These are phyloP conservation scores for western clawed frog (Xenopus tropicalis) DNA, from an alignment of 2,113 vertebrate species.

Conservation along the genomic window DNA sequence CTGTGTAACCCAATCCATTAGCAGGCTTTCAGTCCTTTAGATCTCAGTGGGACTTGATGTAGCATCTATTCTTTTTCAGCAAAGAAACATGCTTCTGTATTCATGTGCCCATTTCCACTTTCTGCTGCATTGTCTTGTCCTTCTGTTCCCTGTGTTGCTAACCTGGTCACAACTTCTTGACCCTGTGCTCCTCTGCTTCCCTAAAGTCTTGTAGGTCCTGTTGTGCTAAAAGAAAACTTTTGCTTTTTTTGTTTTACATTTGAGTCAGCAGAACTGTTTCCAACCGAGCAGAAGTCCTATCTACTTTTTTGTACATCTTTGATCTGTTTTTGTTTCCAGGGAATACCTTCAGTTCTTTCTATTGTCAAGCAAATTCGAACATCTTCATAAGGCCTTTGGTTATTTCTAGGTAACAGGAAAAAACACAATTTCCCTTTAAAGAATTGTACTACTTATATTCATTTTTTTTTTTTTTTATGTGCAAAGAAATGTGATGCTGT, in stretches of 20 bases:
- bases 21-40: conserved; percentile 64
- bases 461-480: no score
- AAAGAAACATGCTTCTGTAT: conserved; percentile 82
- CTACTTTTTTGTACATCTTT: conserved; percentile 6
- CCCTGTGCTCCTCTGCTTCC: conserved; percentile 63
- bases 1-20: conserved; percentile 85
- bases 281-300: conserved; percentile 50
- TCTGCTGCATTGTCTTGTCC: conserved; percentile 78
- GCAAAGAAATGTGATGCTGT: no score
- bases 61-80: conserved; percentile 78
- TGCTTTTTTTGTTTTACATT: conserved; percentile 53
- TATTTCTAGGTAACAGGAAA: not conserved
- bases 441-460: no score
- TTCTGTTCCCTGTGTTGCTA: conserved; percentile 74
- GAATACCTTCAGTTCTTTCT: not conserved
- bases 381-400: not conserved
- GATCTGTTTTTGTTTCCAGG: not conserved
- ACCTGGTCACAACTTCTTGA: conserved; percentile 80
- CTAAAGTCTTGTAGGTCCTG: conserved; percentile 49
- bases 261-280: conserved; percentile 50
- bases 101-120: conserved; percentile 78
- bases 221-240: conserved; percentile 49
- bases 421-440: no score
- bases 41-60: conserved; percentile 89
- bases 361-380: conserved; percentile 7